phyloP scores from a whole-genome alignment of 92 coral and sea anemone species.

The Palythoa caribaeorum region DNA sequence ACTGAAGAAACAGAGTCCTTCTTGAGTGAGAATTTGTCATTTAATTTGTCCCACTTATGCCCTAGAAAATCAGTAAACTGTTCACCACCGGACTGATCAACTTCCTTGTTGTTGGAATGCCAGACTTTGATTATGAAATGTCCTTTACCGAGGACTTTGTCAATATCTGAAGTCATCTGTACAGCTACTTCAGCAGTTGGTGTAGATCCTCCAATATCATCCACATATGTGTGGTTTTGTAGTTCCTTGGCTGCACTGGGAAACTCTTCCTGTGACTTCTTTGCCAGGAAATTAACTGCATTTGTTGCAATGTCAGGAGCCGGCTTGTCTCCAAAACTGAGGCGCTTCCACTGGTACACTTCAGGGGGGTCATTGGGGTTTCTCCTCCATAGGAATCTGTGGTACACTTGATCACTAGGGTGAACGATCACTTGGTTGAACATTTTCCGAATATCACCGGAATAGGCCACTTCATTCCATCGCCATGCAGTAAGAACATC shows the following conservation, averaged over 20 bases:
- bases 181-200: slow-evolving; percentile 45
- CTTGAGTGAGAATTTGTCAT: slow-evolving; percentile 67
- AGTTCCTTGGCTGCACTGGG: slow-evolving; percentile 73
- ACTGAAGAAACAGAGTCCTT: slow-evolving; percentile 44
- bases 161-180: slow-evolving; percentile 56
- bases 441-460: slow-evolving; percentile 68
- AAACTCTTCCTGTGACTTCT: slow-evolving; percentile 49
- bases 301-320: slow-evolving; percentile 71
- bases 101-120: slow-evolving; percentile 61
- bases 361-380: slow-evolving; percentile 51
- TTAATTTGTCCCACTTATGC: slow-evolving; percentile 64
- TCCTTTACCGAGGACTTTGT: slow-evolving; percentile 63
- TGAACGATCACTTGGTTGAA: slow-evolving; percentile 70
- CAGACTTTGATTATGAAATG: slow-evolving; percentile 63
- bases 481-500: slow-evolving; percentile 70
- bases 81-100: slow-evolving; percentile 53
- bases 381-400: slow-evolving; percentile 73
- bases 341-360: slow-evolving; percentile 68
- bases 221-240: slow-evolving; percentile 64
- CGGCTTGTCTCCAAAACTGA: slow-evolving; percentile 78
- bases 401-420: slow-evolving; percentile 74
- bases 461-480: slow-evolving; percentile 68
- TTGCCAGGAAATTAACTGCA: slow-evolving; percentile 61
- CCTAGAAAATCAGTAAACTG: slow-evolving; percentile 61
- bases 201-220: slow-evolving; percentile 71